phyloP scores from a whole-genome alignment of 2,888 invertebrate genomes.

The Trypoxylon attenuatum region DNA sequence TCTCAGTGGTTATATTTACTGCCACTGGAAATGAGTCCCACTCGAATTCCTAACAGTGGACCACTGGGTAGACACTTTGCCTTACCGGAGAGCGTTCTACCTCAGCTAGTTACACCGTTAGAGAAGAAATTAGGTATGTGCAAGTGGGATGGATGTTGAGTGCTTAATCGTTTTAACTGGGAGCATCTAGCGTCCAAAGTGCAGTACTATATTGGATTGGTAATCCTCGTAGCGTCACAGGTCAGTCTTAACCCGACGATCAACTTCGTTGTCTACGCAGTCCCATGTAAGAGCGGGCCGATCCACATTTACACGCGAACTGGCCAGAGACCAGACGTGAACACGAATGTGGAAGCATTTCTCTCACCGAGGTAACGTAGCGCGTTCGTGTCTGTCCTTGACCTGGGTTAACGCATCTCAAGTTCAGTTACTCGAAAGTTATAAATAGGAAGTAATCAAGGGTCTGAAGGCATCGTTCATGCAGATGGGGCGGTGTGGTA shows the following conservation, averaged over 20 bases:
- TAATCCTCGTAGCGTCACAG: constrained; percentile 82
- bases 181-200: no score
- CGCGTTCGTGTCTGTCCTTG: background rate
- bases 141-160: no score
- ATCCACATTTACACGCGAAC: constrained; percentile 80
- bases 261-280: constrained; percentile 89
- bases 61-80: constrained; percentile 79
- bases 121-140: constrained; percentile 87
- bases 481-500: constrained; percentile 91
- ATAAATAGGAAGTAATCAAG: background rate
- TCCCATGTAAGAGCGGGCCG: constrained; percentile 84
- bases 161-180: no score
- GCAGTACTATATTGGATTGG: no score
- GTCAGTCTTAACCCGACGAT: constrained; percentile 88
- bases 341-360: constrained; percentile 80
- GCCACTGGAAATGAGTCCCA: constrained; percentile 84
- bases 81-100: constrained; percentile 83
- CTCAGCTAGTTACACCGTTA: constrained; percentile 88
- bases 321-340: constrained; percentile 61
- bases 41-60: constrained; percentile 77
- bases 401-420: background rate
- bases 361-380: constrained; percentile 80
- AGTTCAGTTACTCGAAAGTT: background rate
- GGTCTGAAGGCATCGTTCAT: background rate
- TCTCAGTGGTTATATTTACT: constrained; percentile 92